These are phyloP conservation scores for Diabrotica undecimpunctata DNA, from an alignment of 1,140 invertebrate species.

Conservation along the genomic window DNA sequence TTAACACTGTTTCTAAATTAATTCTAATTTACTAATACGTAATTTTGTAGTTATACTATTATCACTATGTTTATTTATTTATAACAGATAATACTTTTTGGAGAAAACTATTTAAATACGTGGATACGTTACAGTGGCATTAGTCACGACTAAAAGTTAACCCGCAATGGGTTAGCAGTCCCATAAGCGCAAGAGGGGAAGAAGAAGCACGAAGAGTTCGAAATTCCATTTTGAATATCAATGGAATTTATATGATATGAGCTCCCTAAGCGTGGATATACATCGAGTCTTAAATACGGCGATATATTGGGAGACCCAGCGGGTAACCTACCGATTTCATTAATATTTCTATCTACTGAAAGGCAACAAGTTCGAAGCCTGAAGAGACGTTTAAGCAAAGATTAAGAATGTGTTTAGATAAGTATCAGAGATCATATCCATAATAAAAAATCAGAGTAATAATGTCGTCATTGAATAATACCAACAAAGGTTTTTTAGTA, in stretches of 20 bases:
- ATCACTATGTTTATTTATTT: too few species aligned
- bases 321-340: background rate
- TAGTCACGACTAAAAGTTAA: background rate
- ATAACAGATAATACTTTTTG: too few species aligned
- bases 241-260: conserved; percentile 3
- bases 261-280: conserved; percentile 1
- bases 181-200: background rate
- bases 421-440: too few species aligned
- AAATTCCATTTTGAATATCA: conserved; percentile 3
- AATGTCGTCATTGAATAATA: too few species aligned
- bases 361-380: background rate
- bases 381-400: background rate
- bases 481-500: too few species aligned
- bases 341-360: background rate
- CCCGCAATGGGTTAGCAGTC: background rate
- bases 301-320: background rate
- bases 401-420: too few species aligned
- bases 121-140: background rate
- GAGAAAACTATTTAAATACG: too few species aligned
- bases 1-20: too few species aligned
- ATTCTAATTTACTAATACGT: too few species aligned
- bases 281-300: conserved; percentile 1
- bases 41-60: too few species aligned
- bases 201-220: background rate
- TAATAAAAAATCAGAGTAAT: too few species aligned